Percentiles rank a stretch among this genome's conserved stretches.
Conservation (phyloP, 2,113 vertebrate species). For the Crocuta crocuta region DNA sequence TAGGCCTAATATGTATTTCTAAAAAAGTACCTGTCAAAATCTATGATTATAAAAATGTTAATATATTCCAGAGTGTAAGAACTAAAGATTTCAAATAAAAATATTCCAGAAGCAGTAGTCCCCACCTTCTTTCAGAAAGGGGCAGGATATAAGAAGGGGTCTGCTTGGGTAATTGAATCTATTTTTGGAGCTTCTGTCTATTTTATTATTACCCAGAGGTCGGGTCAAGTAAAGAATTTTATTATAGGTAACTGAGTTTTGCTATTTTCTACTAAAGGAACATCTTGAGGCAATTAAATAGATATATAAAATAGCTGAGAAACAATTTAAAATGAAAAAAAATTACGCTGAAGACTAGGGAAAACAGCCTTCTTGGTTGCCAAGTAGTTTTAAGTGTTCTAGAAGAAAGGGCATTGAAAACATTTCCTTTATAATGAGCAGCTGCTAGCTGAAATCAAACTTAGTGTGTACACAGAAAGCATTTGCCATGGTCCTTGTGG, state of each 20-base stretch:
- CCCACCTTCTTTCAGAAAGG: neutral
- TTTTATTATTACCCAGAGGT: neutral
- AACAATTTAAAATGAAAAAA: constrained; percentile 46
- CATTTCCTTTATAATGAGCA: constrained; percentile 57
- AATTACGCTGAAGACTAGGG: neutral
- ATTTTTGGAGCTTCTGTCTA: neutral
- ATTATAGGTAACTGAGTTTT: constrained; percentile 39
- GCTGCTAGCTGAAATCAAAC: constrained; percentile 53
- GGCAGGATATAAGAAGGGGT: rapidly evolving
- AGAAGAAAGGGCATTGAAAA: neutral
- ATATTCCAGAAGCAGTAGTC: neutral
- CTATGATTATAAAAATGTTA: neutral
- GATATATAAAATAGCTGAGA: constrained; percentile 48
- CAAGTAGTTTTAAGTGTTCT: constrained; percentile 46
- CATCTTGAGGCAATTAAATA: constrained; percentile 68
- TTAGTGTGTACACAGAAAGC: constrained; percentile 18
- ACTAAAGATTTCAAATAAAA: neutral
- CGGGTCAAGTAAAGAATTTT: constrained; percentile 55
- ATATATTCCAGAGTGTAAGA: neutral
- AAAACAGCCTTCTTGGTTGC: constrained; percentile 44
- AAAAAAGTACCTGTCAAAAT: neutral
- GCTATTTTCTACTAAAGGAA: constrained; percentile 44
- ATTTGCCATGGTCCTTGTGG: constrained; percentile 50
- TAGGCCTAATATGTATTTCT: neutral
- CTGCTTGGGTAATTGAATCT: neutral